A percentile compares a stretch with the other conserved stretches of the same genome.
phyloP scores from a whole-genome alignment of 2,113 vertebrate genomes.

The Alosa alosa region DNA sequence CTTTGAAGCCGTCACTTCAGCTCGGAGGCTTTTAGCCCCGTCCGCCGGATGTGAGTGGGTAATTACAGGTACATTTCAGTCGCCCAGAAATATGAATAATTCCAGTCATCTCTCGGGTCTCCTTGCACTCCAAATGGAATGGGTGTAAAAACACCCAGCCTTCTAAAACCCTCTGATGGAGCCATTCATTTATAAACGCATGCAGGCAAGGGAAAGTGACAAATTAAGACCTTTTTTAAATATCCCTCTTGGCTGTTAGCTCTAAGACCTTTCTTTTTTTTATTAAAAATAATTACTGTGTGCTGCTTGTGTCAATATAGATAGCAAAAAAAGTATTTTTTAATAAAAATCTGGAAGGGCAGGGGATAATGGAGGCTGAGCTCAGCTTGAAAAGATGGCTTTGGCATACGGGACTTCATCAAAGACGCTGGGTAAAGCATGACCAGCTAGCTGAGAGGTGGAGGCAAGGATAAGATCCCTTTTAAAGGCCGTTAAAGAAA shows the following conservation, averaged over 20 bases:
- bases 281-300: neutral
- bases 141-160: neutral
- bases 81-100: neutral
- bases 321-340: neutral
- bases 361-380: neutral
- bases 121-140: neutral
- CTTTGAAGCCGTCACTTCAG: conserved; percentile 13
- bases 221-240: neutral
- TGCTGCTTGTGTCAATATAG: neutral
- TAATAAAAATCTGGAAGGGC: neutral
- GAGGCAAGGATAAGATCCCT: neutral
- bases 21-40: conserved; percentile 25
- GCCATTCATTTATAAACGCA: neutral
- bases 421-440: neutral
- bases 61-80: conserved; percentile 22
- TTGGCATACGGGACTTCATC: neutral
- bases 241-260: neutral
- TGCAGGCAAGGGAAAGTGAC: neutral
- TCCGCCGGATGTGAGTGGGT: neutral
- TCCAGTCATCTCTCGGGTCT: neutral
- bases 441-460: neutral
- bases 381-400: neutral
- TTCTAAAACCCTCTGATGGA: neutral
- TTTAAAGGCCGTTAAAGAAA: neutral
- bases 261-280: neutral